Conservation (phyloP, 30 jellyfish, hydroid and myxozoan species). For the Rhopilema esculentum region DNA sequence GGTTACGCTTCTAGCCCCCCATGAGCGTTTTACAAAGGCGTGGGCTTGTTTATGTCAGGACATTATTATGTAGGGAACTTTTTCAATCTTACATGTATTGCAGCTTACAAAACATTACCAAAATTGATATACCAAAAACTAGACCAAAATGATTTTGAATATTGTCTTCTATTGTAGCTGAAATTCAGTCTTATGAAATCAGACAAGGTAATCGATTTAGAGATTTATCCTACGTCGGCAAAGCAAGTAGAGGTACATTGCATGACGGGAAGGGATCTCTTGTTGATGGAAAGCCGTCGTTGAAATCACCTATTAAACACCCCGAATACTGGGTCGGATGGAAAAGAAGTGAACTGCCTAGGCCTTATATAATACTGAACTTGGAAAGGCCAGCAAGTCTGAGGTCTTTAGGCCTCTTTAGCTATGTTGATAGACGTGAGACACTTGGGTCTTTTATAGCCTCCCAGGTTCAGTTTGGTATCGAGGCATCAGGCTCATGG, state of each 20-base stretch:
- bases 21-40: too few species aligned
- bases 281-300: not conserved
- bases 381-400: not conserved
- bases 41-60: too few species aligned
- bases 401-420: slow-evolving; percentile 7
- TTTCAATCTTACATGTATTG: too few species aligned
- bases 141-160: not conserved
- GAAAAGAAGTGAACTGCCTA: not conserved
- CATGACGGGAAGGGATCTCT: slow-evolving; percentile 26
- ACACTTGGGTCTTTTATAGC: not conserved
- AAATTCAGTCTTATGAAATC: slow-evolving; percentile 3
- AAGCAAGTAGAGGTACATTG: not conserved
- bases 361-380: not conserved
- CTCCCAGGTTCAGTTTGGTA: slow-evolving; percentile 6
- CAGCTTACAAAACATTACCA: too few species aligned
- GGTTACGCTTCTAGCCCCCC: too few species aligned
- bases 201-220: slow-evolving; percentile 13
- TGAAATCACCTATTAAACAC: not conserved
- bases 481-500: not conserved
- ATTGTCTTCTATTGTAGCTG: not conserved
- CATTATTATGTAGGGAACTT: too few species aligned
- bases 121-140: too few species aligned
- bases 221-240: not conserved
- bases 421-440: slow-evolving; percentile 6
- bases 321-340: slow-evolving; percentile 29